Base-by-base conservation (phyloP, 2,113 vertebrate genomes). In the Tonatia bakeri region DNA sequence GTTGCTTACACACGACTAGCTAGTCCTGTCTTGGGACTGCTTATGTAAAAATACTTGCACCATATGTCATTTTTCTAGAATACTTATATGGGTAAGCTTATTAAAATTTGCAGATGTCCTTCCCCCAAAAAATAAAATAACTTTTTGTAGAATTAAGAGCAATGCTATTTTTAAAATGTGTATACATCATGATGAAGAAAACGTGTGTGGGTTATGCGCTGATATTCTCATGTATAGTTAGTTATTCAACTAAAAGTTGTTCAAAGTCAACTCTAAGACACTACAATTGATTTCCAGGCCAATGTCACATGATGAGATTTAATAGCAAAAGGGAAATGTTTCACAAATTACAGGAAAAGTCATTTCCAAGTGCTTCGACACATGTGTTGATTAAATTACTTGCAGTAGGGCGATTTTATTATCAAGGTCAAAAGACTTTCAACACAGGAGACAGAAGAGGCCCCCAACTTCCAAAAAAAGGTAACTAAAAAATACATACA, bases 41-140 rank as follows among this genome's bases (percentile, higher is more conserved):
- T 3, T 88, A 91, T 84, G 31, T 59, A 92, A 93, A 77, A 95
- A 54, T 87, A 72, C 52, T 85, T 73, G 26, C 13, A 54, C 85
- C 91, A 69, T 81, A 92, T 87, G 83, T 96, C 80, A 77, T 94
- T 96, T 84, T 84, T 87, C 47, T 75, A 56, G 36, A 96, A 95
- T 92, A 85, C 11, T 0, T 77, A 13, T 15, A 87, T 33, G 19
- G 3, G 4, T 33, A 96, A 79, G 5, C 95, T 90, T 77, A 56
- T 70, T 94, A 87, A 93, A 59, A 70, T 85, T 15, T 89, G 92
- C 91, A 97, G 43, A 81, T 0, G 1, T 80, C 54, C 38, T 72
- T 94, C 31, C 16, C 15, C 15, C 86, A 50, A 90, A 97, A 91
- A 95, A 64, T 52, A 24, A 93, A 94, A 79, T 73, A 67, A 36